phyloP scores from a whole-genome alignment of 2,113 vertebrate genomes.

The Aramus guarauna region DNA sequence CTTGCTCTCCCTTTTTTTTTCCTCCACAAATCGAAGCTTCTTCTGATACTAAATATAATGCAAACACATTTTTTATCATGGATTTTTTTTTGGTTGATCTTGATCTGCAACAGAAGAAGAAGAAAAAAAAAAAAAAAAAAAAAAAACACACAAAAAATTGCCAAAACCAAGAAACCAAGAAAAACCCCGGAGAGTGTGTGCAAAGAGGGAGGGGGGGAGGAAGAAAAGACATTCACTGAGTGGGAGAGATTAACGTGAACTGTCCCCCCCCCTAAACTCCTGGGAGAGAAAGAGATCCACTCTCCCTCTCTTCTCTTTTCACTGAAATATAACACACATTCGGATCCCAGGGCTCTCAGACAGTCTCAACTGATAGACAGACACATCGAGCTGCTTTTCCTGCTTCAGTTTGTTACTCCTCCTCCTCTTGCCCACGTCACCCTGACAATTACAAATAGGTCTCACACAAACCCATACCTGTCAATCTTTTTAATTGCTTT shows the following conservation, averaged over 20 bases:
- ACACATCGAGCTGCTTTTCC: constrained; percentile 99
- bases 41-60: constrained; percentile 78
- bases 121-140: constrained; percentile 68
- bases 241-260: constrained; percentile 82
- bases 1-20: constrained; percentile 71
- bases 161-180: constrained; percentile 63
- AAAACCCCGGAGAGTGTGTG: constrained; percentile 71
- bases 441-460: constrained; percentile 95
- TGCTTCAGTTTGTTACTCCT: constrained; percentile 91
- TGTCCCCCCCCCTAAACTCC: constrained; percentile 79
- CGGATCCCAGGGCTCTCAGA: constrained; percentile 93
- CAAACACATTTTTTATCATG: constrained; percentile 75
- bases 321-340: constrained; percentile 89
- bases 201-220: constrained; percentile 58
- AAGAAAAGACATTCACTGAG: constrained; percentile 81
- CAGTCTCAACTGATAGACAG: constrained; percentile 99
- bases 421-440: constrained; percentile 95
- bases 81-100: constrained; percentile 69
- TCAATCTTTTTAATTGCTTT: constrained; percentile 98
- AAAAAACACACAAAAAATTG: constrained; percentile 42
- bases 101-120: constrained; percentile 76
- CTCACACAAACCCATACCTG: constrained; percentile 92
- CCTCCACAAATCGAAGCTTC: constrained; percentile 71
- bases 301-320: constrained; percentile 82
- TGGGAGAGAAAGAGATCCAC: constrained; percentile 81